Evolutionary conservation across 2,888 invertebrate species (phyloP).

Genomic region (Lasioglossum lativentre): DNA sequence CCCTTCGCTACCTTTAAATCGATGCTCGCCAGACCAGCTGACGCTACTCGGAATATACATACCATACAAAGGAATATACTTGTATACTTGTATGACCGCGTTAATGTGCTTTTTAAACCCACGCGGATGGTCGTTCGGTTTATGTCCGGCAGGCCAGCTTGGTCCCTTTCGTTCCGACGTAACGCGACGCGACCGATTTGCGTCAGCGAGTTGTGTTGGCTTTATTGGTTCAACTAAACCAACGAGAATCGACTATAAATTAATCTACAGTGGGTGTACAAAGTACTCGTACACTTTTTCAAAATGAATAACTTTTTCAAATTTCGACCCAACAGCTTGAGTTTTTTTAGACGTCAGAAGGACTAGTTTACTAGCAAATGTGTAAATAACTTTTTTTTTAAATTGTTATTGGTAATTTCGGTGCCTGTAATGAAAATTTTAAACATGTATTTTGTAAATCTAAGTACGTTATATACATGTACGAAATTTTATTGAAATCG

Average conservation of each 20-base stretch:
- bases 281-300: too few relatives aligned
- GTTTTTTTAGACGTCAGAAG: too few relatives aligned
- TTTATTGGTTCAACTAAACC: neutral
- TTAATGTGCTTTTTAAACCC: conserved; percentile 71
- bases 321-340: too few relatives aligned
- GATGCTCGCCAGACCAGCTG: conserved; percentile 64
- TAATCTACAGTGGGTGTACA: too few relatives aligned
- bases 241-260: neutral
- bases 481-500: too few relatives aligned
- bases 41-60: conserved; percentile 49
- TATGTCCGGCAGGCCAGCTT: conserved; percentile 44
- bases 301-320: too few relatives aligned
- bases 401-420: too few relatives aligned
- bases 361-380: too few relatives aligned
- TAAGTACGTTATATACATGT: too few relatives aligned
- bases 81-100: conserved; percentile 70
- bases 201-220: neutral
- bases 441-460: too few relatives aligned
- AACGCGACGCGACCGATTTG: neutral
- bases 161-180: neutral
- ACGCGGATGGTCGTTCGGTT: conserved; percentile 59
- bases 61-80: conserved; percentile 68
- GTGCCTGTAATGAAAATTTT: too few relatives aligned
- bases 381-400: too few relatives aligned
- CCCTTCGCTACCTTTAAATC: conserved; percentile 64